Conservation (phyloP, 2,888 invertebrate species). For the Plagodis dolabraria region DNA sequence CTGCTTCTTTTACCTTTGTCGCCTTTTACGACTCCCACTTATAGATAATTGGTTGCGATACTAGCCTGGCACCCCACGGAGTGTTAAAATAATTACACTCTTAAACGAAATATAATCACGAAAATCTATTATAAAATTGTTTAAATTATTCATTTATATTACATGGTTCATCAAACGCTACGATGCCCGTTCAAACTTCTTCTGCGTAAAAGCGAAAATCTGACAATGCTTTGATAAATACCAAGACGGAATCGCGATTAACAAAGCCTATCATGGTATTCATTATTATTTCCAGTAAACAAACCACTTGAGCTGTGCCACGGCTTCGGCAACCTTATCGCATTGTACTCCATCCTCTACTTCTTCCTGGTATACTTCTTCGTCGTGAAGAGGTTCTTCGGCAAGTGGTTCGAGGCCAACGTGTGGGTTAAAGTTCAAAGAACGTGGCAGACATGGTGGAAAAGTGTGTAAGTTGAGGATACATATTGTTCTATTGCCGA, state of each 20-base stretch:
- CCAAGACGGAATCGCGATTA: not conserved
- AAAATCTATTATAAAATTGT: too few relatives aligned
- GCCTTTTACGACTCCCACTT: too few relatives aligned
- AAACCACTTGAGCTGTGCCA: constrained; percentile 80
- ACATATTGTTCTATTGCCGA: not conserved
- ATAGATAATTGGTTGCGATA: too few relatives aligned
- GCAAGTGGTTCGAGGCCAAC: constrained; percentile 62
- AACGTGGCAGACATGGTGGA: constrained; percentile 48
- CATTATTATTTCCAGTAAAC: constrained; percentile 47
- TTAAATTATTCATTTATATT: too few relatives aligned
- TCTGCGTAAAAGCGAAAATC: too few relatives aligned
- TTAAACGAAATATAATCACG: too few relatives aligned
- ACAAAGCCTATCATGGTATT: not conserved
- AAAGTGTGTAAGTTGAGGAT: constrained; percentile 54
- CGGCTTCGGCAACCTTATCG: constrained; percentile 90
- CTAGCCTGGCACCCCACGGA: too few relatives aligned
- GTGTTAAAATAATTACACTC: too few relatives aligned
- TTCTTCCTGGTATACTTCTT: constrained; percentile 86
- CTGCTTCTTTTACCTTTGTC: too few relatives aligned
- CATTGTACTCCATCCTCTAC: constrained; percentile 86
- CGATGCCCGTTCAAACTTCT: not conserved
- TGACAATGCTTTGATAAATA: too few relatives aligned
- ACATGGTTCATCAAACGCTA: not conserved
- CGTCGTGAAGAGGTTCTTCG: constrained; percentile 85
- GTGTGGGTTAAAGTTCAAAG: constrained; percentile 62